Base-by-base conservation (phyloP, 2,797 vertebrate genomes). In the Pagetopsis macropterus region DNA sequence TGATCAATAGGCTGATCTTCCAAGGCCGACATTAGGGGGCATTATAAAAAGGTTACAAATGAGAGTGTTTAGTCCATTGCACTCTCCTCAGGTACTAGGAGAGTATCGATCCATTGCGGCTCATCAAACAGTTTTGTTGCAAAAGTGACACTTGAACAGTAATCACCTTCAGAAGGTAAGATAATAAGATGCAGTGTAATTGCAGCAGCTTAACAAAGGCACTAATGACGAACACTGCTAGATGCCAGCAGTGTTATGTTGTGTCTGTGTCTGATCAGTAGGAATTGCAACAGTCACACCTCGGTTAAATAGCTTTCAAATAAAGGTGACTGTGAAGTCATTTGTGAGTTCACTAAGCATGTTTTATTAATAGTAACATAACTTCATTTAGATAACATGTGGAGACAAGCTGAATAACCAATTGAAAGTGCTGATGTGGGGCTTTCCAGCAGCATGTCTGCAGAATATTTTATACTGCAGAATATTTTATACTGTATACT, bases 31-130 rank as follows among this genome's bases (percentile, higher is more conserved):
- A 86, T 90, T 88, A 84, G 67, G 63, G 76, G 81, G 77, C 82
- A 86, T 89, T 90, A 87, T 84, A 90, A 92, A 88, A 90, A 87
- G 72, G 76, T 90, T 91, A 90, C 86, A 93, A 90, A 90, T 92
- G 81, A 90, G 84, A 84, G 73, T 62, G 74, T 87, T 92, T 89
- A 91, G 87, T 85, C 70, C 78, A 85, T 88, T 82, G 81, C 81
- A 77, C 88, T 90, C 79, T 81, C 75, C 83, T 90, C 81, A 78
- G 89, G 78, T 86, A 89, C 83, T 70, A 44, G 74, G 60, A 62
- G 84, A 66, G 60, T 87, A 93, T 94, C 16, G 92, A 93, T 87
- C 80, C 70, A 74, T 63, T 75, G 66, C 69, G 72, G 76, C 87
- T 93, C 91, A 89, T 92, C 89, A 92, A 85, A 82, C 78, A 82